phyloP scores from a whole-genome alignment of 2,888 invertebrate species.

The Spilarctia lutea region DNA sequence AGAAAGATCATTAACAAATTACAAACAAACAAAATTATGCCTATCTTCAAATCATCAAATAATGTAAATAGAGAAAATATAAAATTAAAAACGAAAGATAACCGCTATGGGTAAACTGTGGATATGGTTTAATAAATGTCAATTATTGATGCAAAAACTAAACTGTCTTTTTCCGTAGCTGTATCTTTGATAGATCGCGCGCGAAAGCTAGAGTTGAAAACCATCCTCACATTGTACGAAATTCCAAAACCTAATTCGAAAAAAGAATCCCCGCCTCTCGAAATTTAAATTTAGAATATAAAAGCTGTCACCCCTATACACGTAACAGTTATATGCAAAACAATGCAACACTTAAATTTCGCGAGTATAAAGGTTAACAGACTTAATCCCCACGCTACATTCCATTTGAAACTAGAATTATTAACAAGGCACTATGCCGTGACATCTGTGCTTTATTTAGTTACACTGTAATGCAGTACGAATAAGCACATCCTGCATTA shows the following conservation, averaged over 20 bases:
- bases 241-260: neutral
- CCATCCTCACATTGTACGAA: neutral
- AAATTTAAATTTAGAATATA: neutral
- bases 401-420: constrained; percentile 48
- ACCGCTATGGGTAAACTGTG: too few relatives aligned
- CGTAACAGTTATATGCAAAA: constrained; percentile 37
- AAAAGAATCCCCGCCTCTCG: neutral
- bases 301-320: constrained; percentile 32
- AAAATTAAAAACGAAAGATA: too few relatives aligned
- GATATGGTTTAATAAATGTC: too few relatives aligned
- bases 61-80: too few relatives aligned
- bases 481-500: neutral
- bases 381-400: constrained; percentile 47
- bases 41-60: too few relatives aligned
- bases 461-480: neutral
- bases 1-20: too few relatives aligned
- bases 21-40: too few relatives aligned
- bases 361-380: constrained; percentile 49
- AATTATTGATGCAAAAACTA: too few relatives aligned
- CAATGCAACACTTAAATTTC: constrained; percentile 53
- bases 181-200: too few relatives aligned
- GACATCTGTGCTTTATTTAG: constrained; percentile 26
- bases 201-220: neutral
- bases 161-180: too few relatives aligned
- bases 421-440: constrained; percentile 35